Base-by-base conservation (phyloP, 2,113 vertebrate species). In the Salvelinus alpinus region DNA sequence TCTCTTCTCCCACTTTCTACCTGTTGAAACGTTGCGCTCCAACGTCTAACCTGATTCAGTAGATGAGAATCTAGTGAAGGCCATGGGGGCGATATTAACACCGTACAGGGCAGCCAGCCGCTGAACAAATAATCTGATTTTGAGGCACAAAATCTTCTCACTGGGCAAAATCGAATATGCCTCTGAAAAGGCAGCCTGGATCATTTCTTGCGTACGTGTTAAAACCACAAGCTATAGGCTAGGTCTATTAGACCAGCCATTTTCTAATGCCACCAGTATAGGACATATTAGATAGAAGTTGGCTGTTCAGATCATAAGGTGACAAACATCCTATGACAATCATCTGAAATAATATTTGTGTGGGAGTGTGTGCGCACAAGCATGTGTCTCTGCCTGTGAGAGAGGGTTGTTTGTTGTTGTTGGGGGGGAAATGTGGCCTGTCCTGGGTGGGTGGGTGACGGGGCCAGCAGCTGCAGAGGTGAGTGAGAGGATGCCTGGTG, bases 381-480 rank as follows among this genome's bases (percentile, higher is more conserved):
- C 16, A 12, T 44, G 67, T n/a, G 67, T 66, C 27, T 31, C 24
- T 14, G 34, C 5, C 13, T 16, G 51, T 18, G 16, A 54, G 51
- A 54, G 48, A 54, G 51, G 51, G 38, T 14, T 44, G 34, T n/a
- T 87, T 83, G 79, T 83, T 81, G 88, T 84, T 84, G 59, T 72
- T 44, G 83, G 78, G 85, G 84, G 81, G 82, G 78, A 77, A 78
- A 79, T 66, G 48, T 54, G 83, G 86, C 67, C 69, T 60, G 80
- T 90, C 79, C 64, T 77, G 77, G 38, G 78, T 73, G 86, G 84
- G 79, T 73, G 86, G 84, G 78, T 88, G 89, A 90, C 78, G 20
- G 80, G 90, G 92, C 85, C 89, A 92, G 90, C 93, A 93, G 93
- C 92, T 94, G 92, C 88, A 88, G 88, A 93, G 92, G 93, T 94